Evolutionary conservation across 2,113 vertebrate genomes (phyloP).

Genomic region (Chaetorhynchus papuensis): DNA sequence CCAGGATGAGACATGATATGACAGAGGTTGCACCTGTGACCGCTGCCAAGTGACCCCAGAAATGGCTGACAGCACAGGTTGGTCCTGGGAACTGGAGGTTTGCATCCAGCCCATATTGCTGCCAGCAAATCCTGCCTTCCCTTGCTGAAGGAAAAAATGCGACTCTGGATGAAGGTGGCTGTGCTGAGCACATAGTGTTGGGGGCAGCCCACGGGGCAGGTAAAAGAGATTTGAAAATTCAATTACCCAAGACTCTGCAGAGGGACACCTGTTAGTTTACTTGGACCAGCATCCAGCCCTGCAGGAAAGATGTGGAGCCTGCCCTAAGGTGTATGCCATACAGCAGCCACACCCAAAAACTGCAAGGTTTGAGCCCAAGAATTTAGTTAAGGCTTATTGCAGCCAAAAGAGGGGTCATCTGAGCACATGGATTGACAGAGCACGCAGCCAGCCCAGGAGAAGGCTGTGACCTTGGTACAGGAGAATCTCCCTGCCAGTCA

Average conservation of each 20-base stretch:
- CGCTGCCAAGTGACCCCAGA: background rate
- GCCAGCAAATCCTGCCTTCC: background rate
- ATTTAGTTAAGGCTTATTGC: background rate
- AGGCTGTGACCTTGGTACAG: background rate
- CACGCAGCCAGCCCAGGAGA: background rate
- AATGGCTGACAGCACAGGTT: background rate
- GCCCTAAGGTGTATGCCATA: too few relatives aligned
- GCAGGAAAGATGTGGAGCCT: background rate
- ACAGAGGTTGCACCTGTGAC: background rate
- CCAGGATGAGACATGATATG: background rate
- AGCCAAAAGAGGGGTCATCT: background rate
- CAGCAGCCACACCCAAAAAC: background rate
- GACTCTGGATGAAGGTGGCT: background rate
- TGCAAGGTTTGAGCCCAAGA: background rate
- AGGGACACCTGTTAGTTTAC: background rate
- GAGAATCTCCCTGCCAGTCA: rapidly evolving
- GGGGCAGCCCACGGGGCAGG: background rate
- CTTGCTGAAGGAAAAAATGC: background rate
- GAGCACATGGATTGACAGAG: background rate
- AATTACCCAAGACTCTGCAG: background rate
- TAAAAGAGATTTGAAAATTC: background rate
- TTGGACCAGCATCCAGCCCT: background rate
- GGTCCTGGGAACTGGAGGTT: background rate
- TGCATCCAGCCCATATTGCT: rapidly evolving
- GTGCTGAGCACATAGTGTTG: background rate